These are phyloP conservation scores for Crotalus helleri DNA, from an alignment of 2,113 vertebrate species.

Conservation along the genomic window DNA sequence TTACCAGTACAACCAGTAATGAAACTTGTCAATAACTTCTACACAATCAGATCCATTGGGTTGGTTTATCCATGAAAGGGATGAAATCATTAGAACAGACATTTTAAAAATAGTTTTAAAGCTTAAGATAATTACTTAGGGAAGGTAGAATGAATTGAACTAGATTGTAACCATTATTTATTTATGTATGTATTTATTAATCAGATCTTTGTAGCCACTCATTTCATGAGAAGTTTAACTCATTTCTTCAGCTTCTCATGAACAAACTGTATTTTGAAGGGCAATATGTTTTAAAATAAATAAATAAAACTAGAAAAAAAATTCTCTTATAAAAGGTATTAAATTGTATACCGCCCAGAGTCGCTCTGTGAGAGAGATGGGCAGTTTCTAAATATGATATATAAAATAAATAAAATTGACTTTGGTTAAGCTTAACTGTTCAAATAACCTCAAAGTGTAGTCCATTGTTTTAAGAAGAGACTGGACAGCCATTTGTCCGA, in stretches of 20 bases:
- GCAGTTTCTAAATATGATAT: background rate
- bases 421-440: background rate
- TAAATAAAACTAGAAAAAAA: background rate
- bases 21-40: background rate
- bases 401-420: background rate
- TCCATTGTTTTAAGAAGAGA: background rate
- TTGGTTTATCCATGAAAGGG: background rate
- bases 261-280: background rate
- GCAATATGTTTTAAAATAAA: background rate
- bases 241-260: background rate
- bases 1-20: background rate
- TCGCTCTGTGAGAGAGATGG: background rate
- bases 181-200: background rate
- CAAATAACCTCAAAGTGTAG: background rate
- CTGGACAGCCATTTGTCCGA: too few relatives aligned
- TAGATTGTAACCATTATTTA: background rate
- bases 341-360: background rate
- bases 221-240: background rate
- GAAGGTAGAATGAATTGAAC: background rate
- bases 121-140: background rate
- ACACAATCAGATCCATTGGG: background rate
- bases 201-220: background rate
- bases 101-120: background rate
- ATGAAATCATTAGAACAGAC: background rate
- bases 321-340: background rate